These are phyloP conservation scores for Enteromius paludinosus DNA, from an alignment of 2,797 vertebrate genomes.

Conservation along the genomic window DNA sequence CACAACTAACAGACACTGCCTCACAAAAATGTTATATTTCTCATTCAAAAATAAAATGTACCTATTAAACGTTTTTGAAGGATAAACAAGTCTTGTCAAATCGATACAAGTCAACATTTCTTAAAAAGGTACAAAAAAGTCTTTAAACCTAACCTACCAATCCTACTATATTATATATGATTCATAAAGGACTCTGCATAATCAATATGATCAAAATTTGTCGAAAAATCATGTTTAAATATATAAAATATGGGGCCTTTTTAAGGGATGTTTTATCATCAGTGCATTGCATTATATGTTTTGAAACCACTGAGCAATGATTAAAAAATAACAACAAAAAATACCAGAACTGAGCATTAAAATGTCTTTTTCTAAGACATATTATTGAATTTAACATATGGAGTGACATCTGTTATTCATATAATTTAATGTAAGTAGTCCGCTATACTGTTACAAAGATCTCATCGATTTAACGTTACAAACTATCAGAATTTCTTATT, in stretches of 20 bases:
- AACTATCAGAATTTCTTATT: background rate
- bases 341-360: background rate
- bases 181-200: background rate
- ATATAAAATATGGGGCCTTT: background rate
- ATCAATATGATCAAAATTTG: background rate
- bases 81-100: background rate
- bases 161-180: background rate
- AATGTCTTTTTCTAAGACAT: background rate
- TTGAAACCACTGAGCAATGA: background rate
- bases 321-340: background rate
- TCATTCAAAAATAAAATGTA: background rate
- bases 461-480: background rate
- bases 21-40: background rate
- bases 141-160: background rate
- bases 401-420: background rate
- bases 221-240: background rate
- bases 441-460: background rate
- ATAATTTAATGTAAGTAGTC: background rate
- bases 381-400: background rate
- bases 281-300: background rate
- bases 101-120: background rate
- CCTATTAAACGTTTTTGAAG: background rate
- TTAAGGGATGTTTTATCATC: background rate
- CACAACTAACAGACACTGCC: background rate
- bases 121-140: background rate